Percentiles rank a stretch among this genome's conserved stretches.
Evolutionary conservation across 2,797 vertebrate species (phyloP).

Genomic region (Cyclopterus lumpus): DNA sequence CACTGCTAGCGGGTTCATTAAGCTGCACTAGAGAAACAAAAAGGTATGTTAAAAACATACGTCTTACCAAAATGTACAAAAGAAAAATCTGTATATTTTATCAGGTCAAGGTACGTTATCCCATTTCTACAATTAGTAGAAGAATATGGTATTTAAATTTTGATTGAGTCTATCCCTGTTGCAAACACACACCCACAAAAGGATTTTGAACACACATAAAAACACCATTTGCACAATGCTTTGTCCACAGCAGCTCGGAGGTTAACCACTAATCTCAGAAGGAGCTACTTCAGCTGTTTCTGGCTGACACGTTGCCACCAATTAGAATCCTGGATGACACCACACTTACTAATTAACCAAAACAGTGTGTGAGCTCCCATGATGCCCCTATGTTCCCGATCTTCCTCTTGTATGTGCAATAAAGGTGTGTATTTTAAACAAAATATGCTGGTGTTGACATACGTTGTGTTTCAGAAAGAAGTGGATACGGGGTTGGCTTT

Average conservation of each 20-base stretch:
- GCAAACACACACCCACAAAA: conserved; percentile 34
- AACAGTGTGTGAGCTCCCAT: conserved; percentile 57
- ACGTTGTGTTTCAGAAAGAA: conserved; percentile 39
- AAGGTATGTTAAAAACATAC: not conserved
- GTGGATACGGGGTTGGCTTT: not conserved
- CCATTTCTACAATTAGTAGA: not conserved
- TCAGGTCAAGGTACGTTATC: not conserved
- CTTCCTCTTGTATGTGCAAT: conserved; percentile 75
- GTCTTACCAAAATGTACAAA: conserved; percentile 11
- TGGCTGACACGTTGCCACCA: conserved; percentile 51
- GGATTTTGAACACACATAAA: conserved; percentile 40
- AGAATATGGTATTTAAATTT: not conserved
- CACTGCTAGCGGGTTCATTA: not conserved
- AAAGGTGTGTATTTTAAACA: conserved; percentile 84
- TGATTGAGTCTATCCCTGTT: conserved; percentile 6
- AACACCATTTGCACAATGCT: conserved; percentile 31
- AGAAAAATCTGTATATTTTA: not conserved
- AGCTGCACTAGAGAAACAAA: conserved; percentile 7
- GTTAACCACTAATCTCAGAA: conserved; percentile 52
- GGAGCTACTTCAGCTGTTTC: conserved; percentile 49
- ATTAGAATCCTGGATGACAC: conserved; percentile 52
- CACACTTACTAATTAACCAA: conserved; percentile 50
- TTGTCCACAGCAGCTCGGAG: conserved; percentile 50
- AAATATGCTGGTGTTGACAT: conserved; percentile 32
- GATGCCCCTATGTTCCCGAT: conserved; percentile 49